Evolutionary conservation across 2,888 invertebrate genomes (phyloP), one percentile per base, ranked within the genome.

Genomic region (Agrilus biguttatus): DNA sequence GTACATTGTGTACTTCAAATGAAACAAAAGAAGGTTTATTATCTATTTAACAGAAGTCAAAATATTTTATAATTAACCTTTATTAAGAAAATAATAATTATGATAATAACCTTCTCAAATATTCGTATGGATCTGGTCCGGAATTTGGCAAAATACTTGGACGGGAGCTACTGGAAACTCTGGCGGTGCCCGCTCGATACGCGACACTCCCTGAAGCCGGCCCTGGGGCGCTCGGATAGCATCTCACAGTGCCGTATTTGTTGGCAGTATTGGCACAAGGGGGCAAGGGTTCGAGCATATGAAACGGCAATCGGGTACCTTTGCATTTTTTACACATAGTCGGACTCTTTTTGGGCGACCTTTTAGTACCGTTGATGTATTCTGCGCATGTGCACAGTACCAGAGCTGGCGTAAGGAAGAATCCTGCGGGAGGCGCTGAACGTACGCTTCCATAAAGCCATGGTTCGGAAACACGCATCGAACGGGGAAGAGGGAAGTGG

Each of bases 371-470:
- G 51, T 76, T 78, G 45, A 84, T 70, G 63, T 85, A 85, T 68
- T 86, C 85, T 50, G 81, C 74, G 65, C 86, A 86, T 65, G 84
- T 80, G 71, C 86, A 86, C 60, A 85, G 74, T 53, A 83, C 80
- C 51, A 85, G 78, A 51, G 77, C 73, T 45, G 80, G 78, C 39
- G 77, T 72, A 23, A 66, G 51, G 7, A 63, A 51, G 14, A 64
- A 50, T 8, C 60, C 52, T 51, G 61, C 55, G 33, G 59, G 55
- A 28, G 28, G 28, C 28, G 28, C 28, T 14, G 71, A 68, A 55
- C 81, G 71, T 2, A 84, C 79, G 33, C 83, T 84, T 54, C 86
- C 84, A 59, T 88, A 87, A 13, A 87, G 73, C 87, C 87, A 88
- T 43, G 85, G 83, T 59, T 88, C 84, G 33, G 83, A 83, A 67